Evolutionary conservation across 2,888 invertebrate species (phyloP).

Genomic region (Hydraecia micacea): DNA sequence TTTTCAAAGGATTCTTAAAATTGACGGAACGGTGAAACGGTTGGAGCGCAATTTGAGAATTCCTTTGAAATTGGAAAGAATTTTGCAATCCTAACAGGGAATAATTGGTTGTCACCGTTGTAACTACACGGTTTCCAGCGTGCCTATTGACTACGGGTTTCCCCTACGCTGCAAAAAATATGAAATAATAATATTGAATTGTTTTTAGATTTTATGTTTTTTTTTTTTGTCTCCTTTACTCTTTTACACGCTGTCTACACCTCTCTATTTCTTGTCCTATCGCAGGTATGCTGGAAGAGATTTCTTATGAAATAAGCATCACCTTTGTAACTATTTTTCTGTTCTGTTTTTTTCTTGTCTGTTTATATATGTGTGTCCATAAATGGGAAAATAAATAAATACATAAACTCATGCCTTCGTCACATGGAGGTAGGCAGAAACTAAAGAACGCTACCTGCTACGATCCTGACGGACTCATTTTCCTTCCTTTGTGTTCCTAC

Average conservation of each 20-base stretch:
- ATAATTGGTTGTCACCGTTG: neutral
- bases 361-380: too few species aligned
- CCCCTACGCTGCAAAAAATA: neutral
- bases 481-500: too few species aligned
- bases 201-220: too few species aligned
- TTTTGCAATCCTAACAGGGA: conserved; percentile 10
- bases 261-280: too few species aligned
- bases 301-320: too few species aligned
- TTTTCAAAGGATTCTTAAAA: conserved; percentile 37
- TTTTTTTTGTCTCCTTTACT: too few species aligned
- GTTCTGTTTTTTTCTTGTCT: too few species aligned
- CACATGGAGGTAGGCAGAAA: neutral
- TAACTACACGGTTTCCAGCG: neutral
- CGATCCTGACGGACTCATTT: neutral
- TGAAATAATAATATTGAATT: too few species aligned
- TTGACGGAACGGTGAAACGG: conserved; percentile 9
- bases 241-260: too few species aligned
- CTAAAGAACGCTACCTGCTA: neutral
- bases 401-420: neutral
- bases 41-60: conserved; percentile 30
- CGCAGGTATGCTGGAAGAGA: too few species aligned
- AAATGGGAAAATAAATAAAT: too few species aligned
- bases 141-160: neutral
- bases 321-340: too few species aligned
- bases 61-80: conserved; percentile 16